These are phyloP conservation scores for Nemotelus nigrinus DNA, from an alignment of 2,888 invertebrate genomes.

Conservation along the genomic window DNA sequence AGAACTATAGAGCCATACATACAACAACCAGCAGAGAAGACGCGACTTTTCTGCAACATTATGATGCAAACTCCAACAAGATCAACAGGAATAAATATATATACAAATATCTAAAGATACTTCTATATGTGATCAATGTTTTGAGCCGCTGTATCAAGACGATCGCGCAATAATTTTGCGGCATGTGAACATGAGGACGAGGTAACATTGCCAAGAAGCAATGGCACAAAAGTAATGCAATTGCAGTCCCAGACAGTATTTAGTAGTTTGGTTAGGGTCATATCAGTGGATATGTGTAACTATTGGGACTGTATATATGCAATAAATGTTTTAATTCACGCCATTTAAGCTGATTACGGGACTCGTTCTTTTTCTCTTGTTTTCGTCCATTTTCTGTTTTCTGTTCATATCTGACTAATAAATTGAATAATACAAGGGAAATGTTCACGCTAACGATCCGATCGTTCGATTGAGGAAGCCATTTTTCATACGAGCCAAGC, in stretches of 20 bases:
- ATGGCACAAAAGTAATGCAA: too few species aligned
- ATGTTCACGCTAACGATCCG: not conserved
- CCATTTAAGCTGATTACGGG: slow-evolving; percentile 22
- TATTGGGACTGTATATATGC: not conserved
- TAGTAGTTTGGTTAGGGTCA: not conserved
- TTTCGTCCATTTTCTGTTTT: not conserved
- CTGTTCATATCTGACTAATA: not conserved
- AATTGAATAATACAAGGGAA: not conserved
- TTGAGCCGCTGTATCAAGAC: slow-evolving; percentile 1
- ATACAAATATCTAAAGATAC: too few species aligned
- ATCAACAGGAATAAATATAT: not conserved
- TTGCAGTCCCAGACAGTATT: not conserved
- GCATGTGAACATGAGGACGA: slow-evolving; percentile 15
- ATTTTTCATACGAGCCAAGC: not conserved
- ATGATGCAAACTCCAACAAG: not conserved
- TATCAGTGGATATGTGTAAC: not conserved
- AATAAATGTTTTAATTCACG: slow-evolving; percentile 24
- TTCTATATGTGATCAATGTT: too few species aligned
- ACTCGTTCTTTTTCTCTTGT: too few species aligned
- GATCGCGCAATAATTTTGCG: slow-evolving; percentile 1
- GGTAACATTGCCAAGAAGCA: too few species aligned
- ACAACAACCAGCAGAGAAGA: not conserved
- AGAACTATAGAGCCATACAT: not conserved
- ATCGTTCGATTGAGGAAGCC: not conserved
- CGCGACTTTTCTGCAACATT: slow-evolving; percentile 15